Base-by-base conservation (phyloP, 2,888 invertebrate species). In the Catocala nupta region DNA sequence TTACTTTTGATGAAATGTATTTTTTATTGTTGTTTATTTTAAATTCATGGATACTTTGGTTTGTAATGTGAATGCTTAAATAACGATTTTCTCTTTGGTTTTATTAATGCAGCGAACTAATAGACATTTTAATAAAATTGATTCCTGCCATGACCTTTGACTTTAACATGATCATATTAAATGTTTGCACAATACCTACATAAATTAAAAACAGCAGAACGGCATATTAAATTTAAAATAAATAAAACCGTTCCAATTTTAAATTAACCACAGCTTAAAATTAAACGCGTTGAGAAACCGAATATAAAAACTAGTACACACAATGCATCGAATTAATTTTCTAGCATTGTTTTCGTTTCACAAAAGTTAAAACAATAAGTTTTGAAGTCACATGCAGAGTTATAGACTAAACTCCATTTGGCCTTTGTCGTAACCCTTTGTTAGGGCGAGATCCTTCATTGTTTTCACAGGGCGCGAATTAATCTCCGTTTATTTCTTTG, bases 401-500 rank as follows among this genome's bases (percentile, higher is more conserved):
- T 90, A 90, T 92, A 93, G 93, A 89, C 85, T 86, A 86, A 90
- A 86, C 85, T 83, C 82, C 70, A 78, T 81, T 83, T 73, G 69
- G 65, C 88, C 87, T 90, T 92, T 92, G 91, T 88, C 78, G 77
- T 78, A 84, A 86, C 89, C 92, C 90, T 89, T 90, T 90, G 84
- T 87, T 81, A 69, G 81, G 77, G 83, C 81, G 83, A 80, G 77
- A 76, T 75, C 78, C 78, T 80, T 81, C 83, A 89, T 93, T 93
- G 92, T 93, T 91, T 88, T 84, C 82, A 75, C 80, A 84, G 86
- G 87, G 89, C 87, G 89, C 83, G 86, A 92, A 94, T 93, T 94
- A 93, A 93, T 93, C 93, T 93, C 89, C 85, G 88, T 90, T 85
- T 89, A 90, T 88, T 90, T 91, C 91, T 93, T 93, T 92, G 92